Evolutionary conservation across 1,140 invertebrate genomes (phyloP).

Genomic region (Tetraneura akinire): DNA sequence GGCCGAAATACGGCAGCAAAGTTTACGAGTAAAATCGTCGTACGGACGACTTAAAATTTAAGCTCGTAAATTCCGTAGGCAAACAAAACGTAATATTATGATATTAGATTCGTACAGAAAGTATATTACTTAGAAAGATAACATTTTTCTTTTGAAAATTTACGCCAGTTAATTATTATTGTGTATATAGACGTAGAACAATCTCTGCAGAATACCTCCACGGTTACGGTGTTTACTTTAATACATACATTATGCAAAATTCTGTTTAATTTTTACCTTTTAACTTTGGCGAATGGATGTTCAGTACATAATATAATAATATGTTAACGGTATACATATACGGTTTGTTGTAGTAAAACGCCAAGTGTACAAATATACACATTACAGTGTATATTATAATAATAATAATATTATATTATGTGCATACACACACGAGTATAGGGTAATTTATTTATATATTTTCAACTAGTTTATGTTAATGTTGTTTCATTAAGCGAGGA

Average conservation of each 20-base stretch:
- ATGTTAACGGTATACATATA: neutral
- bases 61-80: neutral
- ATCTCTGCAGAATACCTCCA: neutral
- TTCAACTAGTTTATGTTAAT: neutral
- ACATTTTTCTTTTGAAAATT: neutral
- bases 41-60: neutral
- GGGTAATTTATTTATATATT: neutral
- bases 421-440: neutral
- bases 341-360: no score
- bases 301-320: no score
- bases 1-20: neutral
- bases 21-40: neutral
- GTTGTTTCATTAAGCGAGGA: neutral
- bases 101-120: neutral
- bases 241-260: neutral
- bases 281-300: no score
- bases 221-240: neutral
- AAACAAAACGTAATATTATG: neutral
- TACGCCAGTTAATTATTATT: neutral
- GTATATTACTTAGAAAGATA: no score
- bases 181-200: neutral
- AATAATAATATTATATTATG: neutral
- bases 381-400: no score
- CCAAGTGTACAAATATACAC: no score
- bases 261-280: constrained; percentile 5